Conservation (phyloP, 37 sponge, comb jelly and placozoan genomes). For the Haliclona indistincta region DNA sequence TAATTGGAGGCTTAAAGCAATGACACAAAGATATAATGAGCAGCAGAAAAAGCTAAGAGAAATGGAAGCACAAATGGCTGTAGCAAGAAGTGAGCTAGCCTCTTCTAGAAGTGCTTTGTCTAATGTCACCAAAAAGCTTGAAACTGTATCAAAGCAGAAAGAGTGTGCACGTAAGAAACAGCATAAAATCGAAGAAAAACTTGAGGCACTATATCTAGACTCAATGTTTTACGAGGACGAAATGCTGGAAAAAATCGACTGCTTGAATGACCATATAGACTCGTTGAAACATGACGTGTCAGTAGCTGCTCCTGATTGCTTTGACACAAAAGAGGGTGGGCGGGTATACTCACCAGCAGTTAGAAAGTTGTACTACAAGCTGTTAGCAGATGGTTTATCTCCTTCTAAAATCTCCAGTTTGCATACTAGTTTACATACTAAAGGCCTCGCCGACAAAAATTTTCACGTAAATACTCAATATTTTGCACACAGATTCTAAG, state of each 20-base stretch:
- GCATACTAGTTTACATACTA: too few relatives aligned
- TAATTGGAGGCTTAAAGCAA: too few relatives aligned
- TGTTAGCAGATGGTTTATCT: slow-evolving; percentile 25
- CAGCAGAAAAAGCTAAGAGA: slow-evolving; percentile 6
- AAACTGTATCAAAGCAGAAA: slow-evolving; percentile 15
- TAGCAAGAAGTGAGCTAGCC: slow-evolving; percentile 12
- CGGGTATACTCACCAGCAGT: slow-evolving; percentile 25
- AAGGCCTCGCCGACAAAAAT: too few relatives aligned
- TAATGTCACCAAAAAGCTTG: slow-evolving; percentile 24
- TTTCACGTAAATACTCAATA: too few relatives aligned
- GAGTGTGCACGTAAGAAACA: slow-evolving; percentile 23
- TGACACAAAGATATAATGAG: slow-evolving; percentile 1
- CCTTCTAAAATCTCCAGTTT: slow-evolving; percentile 21
- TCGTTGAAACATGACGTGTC: slow-evolving; percentile 1
- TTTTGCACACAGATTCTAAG: too few relatives aligned
- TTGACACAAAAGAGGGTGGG: slow-evolving; percentile 16
- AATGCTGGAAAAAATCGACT: slow-evolving; percentile 16
- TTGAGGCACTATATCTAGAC: slow-evolving; percentile 16
- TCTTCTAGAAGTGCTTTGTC: slow-evolving; percentile 11
- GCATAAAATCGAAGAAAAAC: slow-evolving; percentile 12
- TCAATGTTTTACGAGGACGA: slow-evolving; percentile 17
- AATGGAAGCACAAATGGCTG: slow-evolving; percentile 12
- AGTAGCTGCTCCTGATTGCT: too few relatives aligned
- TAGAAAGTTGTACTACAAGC: slow-evolving; percentile 20
- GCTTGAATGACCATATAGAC: slow-evolving; percentile 15